Base-by-base conservation (phyloP, 2,113 vertebrate species). In the Suricata suricatta region DNA sequence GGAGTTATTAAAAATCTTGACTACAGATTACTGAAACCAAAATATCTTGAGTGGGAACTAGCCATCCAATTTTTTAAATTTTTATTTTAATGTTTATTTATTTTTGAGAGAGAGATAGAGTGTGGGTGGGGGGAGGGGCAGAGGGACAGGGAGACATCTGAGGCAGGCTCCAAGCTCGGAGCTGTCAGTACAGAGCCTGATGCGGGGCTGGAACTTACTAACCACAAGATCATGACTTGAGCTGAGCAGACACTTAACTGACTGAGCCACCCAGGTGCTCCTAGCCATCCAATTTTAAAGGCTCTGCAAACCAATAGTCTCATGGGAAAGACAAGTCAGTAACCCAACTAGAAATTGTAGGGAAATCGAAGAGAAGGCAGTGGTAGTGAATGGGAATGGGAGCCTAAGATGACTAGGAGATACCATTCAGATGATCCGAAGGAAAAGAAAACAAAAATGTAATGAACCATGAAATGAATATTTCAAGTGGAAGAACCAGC, bases 1-100 rank as follows among this genome's bases (percentile, higher is more conserved):
- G 35, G 44, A 82, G 3, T 66, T 83, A 12, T 79, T 72, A 92
- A 95, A 97, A 86, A 41, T 87, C 50, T 60, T 96, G 35, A 74
- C 41, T 80, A 47, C 3, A 95, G 31, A 54, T 23, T 29, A 79
- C 5, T 50, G 71, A 93, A 91, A 83, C 54, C n/a, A 84, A 94
- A 95, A 54, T 85, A 83, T 4, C 31, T n/a, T 68, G 27, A 71
- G 35, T 72, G 15, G 63, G 44, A 66, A 8, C 15, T 82, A 77
- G 33, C 4, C 8, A 63, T 79, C 19, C 25, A 38, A 19, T 63
- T 72, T 77, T 68, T 60, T 54, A 17, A 9, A 9, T 10, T 50
- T 50, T 60, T 60, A 60, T 60, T 60, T 60, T 60, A 60, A 60
- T 60, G 57, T 60, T 60, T 21, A 10, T 60, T 60, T 23, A 60